Conservation (phyloP, 2,888 invertebrate species). For the Linnaemya tessellans region DNA sequence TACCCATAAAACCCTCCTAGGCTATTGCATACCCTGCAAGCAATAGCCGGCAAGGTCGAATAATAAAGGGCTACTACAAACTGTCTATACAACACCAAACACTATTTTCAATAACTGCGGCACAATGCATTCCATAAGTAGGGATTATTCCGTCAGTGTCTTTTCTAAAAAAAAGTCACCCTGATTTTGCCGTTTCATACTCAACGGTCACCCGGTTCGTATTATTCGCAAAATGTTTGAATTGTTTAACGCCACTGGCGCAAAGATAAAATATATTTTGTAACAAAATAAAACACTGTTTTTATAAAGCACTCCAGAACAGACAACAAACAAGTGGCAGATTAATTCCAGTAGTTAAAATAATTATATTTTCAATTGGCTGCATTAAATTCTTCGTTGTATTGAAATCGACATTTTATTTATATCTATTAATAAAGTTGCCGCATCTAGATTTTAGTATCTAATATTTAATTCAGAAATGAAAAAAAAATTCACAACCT, state of each 20-base stretch:
- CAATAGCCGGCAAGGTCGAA: too few relatives aligned
- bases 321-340: constrained; percentile 37
- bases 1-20: too few relatives aligned
- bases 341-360: constrained; percentile 27
- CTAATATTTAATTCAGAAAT: neutral
- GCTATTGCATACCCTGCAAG: too few relatives aligned
- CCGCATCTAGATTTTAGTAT: neutral
- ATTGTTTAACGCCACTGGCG: constrained; percentile 1
- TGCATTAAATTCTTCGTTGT: constrained; percentile 4
- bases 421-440: too few relatives aligned
- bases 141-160: too few relatives aligned
- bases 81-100: too few relatives aligned
- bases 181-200: too few relatives aligned
- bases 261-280: constrained; percentile 33
- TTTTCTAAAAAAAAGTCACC: too few relatives aligned
- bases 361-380: constrained; percentile 3
- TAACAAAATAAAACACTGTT: neutral
- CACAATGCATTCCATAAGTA: too few relatives aligned
- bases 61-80: too few relatives aligned
- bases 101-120: too few relatives aligned
- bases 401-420: constrained; percentile 22
- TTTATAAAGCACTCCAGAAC: neutral
- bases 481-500: neutral
- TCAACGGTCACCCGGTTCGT: too few relatives aligned
- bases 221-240: constrained; percentile 28